Evolutionary conservation across 2,113 vertebrate genomes (phyloP).

Genomic region (Strix uralensis): DNA sequence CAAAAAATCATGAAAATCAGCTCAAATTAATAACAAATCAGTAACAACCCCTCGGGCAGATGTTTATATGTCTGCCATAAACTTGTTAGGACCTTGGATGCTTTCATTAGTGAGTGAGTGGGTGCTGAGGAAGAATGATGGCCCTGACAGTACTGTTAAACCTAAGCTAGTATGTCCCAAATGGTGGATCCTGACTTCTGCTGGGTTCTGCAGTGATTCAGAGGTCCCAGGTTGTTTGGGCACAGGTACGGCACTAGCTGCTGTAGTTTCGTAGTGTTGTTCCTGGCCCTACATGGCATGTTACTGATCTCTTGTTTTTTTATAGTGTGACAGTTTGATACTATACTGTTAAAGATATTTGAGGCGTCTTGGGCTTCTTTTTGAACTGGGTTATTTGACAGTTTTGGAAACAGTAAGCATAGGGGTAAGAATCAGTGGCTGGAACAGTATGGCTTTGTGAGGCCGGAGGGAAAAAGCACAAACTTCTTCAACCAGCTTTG

Average conservation of each 20-base stretch:
- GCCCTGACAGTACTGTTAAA: neutral
- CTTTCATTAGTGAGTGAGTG: neutral
- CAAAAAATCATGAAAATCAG: too few relatives aligned
- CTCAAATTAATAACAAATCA: too few relatives aligned
- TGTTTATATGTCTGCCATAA: neutral
- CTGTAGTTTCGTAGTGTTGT: neutral
- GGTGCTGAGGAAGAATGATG: neutral
- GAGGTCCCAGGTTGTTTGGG: neutral
- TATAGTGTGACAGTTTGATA: neutral
- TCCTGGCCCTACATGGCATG: neutral
- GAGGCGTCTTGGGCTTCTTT: neutral
- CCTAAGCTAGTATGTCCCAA: neutral
- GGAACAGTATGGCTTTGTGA: neutral
- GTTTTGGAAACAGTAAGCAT: neutral
- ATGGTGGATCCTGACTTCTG: neutral
- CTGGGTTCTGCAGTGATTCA: neutral
- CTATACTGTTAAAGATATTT: neutral
- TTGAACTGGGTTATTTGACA: neutral
- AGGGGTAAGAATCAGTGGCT: neutral
- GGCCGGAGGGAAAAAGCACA: neutral
- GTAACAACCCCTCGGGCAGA: neutral
- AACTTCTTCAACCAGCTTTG: neutral
- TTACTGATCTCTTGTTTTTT: neutral
- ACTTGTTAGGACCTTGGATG: neutral
- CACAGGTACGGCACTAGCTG: neutral